These are phyloP conservation scores for Calephelis virginiensis DNA, from an alignment of 1,140 invertebrate species.

Conservation along the genomic window DNA sequence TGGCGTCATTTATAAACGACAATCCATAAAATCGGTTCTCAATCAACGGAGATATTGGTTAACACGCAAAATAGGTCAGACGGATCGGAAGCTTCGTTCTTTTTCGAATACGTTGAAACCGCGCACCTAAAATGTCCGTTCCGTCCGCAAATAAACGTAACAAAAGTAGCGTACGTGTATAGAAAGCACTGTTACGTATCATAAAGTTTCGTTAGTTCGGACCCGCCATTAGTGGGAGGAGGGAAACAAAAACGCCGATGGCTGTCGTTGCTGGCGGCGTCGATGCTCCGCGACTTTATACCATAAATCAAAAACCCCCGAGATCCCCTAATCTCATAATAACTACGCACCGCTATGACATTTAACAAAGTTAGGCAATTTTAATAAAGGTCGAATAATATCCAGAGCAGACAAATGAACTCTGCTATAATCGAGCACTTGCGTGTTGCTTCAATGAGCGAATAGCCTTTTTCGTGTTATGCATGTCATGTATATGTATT, in stretches of 20 bases:
- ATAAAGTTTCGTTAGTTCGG: conserved; percentile 50
- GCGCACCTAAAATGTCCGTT: neutral
- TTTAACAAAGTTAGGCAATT: conserved; percentile 39
- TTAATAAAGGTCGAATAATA: conserved; percentile 31
- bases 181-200: conserved; percentile 37
- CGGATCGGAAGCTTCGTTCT: neutral
- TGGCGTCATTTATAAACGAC: no score
- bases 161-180: conserved; percentile 7
- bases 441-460: conserved; percentile 34
- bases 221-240: conserved; percentile 44
- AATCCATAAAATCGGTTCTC: no score
- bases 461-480: conserved; percentile 37
- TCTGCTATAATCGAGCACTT: conserved; percentile 33
- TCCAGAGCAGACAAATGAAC: conserved; percentile 19
- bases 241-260: conserved; percentile 61
- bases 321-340: conserved; percentile 46
- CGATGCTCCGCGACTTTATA: conserved; percentile 53
- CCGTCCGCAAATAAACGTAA: neutral
- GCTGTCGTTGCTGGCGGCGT: conserved; percentile 50
- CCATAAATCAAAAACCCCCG: conserved; percentile 72
- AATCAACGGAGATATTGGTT: neutral
- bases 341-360: conserved; percentile 42
- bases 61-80: neutral
- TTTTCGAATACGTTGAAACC: neutral
- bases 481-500: conserved; percentile 43